Percentiles rank a stretch among this genome's conserved stretches.
Evolutionary conservation across 2,888 invertebrate genomes (phyloP).

Genomic region (Corythucha ciliata): DNA sequence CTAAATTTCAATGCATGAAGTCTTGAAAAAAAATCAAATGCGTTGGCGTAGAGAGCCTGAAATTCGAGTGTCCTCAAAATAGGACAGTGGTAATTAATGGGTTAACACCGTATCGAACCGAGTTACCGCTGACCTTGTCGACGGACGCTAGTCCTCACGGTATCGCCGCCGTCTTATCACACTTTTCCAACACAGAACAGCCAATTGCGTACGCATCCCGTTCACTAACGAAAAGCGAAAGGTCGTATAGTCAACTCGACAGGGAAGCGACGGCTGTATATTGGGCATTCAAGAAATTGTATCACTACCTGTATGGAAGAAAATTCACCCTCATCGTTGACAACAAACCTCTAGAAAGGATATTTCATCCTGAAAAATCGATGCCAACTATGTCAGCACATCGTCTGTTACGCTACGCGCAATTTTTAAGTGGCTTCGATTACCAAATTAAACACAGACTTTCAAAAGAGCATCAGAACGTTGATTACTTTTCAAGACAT

Average conservation of each 20-base stretch:
- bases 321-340: conserved; percentile 23
- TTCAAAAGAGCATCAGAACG: conserved; percentile 12
- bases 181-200: conserved; percentile 5
- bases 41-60: too few relatives aligned
- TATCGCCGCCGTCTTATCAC: conserved; percentile 11
- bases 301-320: conserved; percentile 20
- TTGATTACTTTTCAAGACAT: conserved; percentile 16
- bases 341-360: conserved; percentile 20
- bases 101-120: conserved; percentile 13
- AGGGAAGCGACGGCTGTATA: conserved; percentile 26
- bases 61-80: too few relatives aligned
- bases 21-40: too few relatives aligned
- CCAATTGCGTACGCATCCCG: conserved; percentile 9
- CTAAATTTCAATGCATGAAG: too few relatives aligned
- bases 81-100: too few relatives aligned
- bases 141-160: conserved; percentile 24
- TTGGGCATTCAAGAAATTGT: conserved; percentile 14
- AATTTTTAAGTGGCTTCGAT: conserved; percentile 11
- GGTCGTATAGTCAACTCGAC: not conserved
- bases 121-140: conserved; percentile 12
- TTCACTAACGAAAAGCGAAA: not conserved
- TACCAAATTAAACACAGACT: conserved; percentile 10
- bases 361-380: conserved; percentile 16
- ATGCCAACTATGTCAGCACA: conserved; percentile 14
- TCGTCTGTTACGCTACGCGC: conserved; percentile 16